A percentile compares a stretch with the other conserved stretches of the same genome.
phyloP scores from a whole-genome alignment of 2,113 vertebrate species.

The Serranochromis macrocephalus region DNA sequence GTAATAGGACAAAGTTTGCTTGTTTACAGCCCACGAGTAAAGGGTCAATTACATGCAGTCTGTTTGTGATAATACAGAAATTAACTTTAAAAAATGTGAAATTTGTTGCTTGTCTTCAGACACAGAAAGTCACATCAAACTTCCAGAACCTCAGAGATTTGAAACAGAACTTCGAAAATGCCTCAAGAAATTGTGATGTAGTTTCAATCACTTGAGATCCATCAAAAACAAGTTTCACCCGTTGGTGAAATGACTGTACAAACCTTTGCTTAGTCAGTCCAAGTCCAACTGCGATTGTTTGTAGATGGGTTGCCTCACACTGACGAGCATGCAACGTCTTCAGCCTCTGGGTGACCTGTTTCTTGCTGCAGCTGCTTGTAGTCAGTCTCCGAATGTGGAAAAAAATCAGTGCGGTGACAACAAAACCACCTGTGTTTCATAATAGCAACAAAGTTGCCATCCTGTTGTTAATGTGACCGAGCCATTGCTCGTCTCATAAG shows the following conservation, averaged over 20 bases:
- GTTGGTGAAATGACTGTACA: fast-evolving
- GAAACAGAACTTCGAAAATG: neutral
- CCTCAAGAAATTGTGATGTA: neutral
- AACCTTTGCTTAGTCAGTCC: neutral
- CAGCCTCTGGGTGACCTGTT: neutral
- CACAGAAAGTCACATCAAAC: neutral
- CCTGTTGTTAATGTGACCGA: neutral
- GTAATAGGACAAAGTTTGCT: neutral
- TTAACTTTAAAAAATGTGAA: neutral
- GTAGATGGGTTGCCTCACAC: neutral
- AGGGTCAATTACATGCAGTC: neutral
- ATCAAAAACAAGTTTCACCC: neutral
- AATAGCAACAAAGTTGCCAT: neutral
- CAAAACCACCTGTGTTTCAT: neutral
- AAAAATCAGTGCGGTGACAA: neutral
- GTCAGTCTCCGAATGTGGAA: neutral
- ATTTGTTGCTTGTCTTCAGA: neutral
- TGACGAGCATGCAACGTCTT: neutral
- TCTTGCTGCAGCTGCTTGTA: neutral
- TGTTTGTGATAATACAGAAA: neutral
- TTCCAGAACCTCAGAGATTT: neutral
- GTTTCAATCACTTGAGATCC: neutral
- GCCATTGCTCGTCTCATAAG: neutral
- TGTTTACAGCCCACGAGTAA: neutral
- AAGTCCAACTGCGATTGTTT: neutral